A percentile compares a stretch with the other conserved stretches of the same genome.
phyloP scores from a whole-genome alignment of 2,888 invertebrate species.

The Opisthograptis luteolata region DNA sequence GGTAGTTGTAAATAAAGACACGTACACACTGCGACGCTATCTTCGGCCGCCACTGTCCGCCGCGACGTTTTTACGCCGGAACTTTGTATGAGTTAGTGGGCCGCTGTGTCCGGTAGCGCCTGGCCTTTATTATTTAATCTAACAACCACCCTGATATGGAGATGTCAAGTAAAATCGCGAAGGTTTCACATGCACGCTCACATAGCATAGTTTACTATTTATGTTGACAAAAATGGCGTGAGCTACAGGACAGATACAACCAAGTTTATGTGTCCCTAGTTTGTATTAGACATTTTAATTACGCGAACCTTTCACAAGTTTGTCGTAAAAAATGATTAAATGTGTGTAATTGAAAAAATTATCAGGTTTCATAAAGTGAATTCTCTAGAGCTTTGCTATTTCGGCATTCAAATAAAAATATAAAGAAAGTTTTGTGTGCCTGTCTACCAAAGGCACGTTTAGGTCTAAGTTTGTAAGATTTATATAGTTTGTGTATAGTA shows the following conservation, averaged over 20 bases:
- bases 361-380: too few relatives aligned
- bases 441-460: too few relatives aligned
- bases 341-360: too few relatives aligned
- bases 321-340: too few relatives aligned
- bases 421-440: too few relatives aligned
- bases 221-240: not conserved
- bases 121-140: constrained; percentile 56
- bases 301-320: too few relatives aligned
- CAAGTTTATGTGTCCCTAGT: not conserved
- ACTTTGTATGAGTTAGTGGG: constrained; percentile 75
- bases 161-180: constrained; percentile 33
- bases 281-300: not conserved
- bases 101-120: constrained; percentile 59
- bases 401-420: too few relatives aligned
- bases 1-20: constrained; percentile 62
- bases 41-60: constrained; percentile 59
- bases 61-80: constrained; percentile 75
- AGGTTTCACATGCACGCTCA: constrained; percentile 21
- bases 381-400: too few relatives aligned
- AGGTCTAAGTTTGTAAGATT: too few relatives aligned
- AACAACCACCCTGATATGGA: constrained; percentile 45
- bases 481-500: too few relatives aligned
- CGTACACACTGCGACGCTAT: constrained; percentile 58
- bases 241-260: not conserved
- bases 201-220: too few relatives aligned